Conservation (phyloP, 2,113 vertebrate species). For the Dunckerocampus dactyliophorus region DNA sequence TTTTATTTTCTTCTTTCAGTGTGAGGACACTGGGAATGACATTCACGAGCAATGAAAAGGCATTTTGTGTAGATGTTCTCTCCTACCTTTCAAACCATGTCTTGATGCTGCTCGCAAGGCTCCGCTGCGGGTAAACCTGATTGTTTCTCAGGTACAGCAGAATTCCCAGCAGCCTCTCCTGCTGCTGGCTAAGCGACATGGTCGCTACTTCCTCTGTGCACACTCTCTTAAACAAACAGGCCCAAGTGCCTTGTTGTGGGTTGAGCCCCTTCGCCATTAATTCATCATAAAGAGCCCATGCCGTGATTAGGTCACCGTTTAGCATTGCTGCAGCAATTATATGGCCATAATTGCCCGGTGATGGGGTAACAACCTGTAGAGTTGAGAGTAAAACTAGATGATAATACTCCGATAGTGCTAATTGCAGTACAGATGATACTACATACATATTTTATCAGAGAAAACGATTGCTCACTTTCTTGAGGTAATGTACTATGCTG, state of each 20-base stretch:
- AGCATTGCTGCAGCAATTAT: constrained; percentile 78
- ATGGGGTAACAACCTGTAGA: constrained; percentile 64
- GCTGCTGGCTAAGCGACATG: constrained; percentile 40
- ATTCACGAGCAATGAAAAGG: too few species aligned
- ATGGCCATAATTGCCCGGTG: constrained; percentile 76
- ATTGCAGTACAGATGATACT: not conserved
- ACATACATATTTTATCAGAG: not conserved
- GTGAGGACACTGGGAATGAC: too few species aligned
- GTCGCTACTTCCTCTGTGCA: not conserved
- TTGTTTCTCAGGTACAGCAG: constrained; percentile 84
- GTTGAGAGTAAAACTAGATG: not conserved
- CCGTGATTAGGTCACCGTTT: constrained; percentile 69
- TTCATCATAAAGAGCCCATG: constrained; percentile 81
- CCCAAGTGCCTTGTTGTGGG: constrained; percentile 77
- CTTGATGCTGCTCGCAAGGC: constrained; percentile 79
- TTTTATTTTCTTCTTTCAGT: too few species aligned
- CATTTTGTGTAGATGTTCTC: not conserved
- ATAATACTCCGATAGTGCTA: not conserved
- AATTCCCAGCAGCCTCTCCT: constrained; percentile 74
- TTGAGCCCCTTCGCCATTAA: constrained; percentile 68
- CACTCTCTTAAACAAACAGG: constrained; percentile 74
- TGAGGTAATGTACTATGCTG: constrained; percentile 75
- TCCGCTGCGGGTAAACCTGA: constrained; percentile 81
- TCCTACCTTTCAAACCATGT: constrained; percentile 92
- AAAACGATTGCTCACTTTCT: constrained; percentile 61